Base-by-base conservation (phyloP, 2,888 invertebrate species). In the Drosophila tanythrix region DNA sequence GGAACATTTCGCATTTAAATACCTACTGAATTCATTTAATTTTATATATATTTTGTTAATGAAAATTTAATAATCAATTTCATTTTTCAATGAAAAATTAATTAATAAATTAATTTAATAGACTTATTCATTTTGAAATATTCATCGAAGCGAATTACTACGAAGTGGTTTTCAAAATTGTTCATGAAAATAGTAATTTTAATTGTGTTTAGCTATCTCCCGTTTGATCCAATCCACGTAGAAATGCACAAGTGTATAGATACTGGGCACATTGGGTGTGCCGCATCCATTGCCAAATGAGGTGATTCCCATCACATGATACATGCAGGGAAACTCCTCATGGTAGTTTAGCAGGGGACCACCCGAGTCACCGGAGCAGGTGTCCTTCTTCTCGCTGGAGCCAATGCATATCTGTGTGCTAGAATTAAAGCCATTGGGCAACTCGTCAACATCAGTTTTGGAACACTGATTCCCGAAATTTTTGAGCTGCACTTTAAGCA, bases 401-500 rank as follows among this genome's bases (percentile, higher is more conserved):
- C 91, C 91, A 8, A 91, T 86, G 66, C 92, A 91, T 29, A 91
- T 53, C 43, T 90, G 91, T 3, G 76, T 83, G 48, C 36, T 65
- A 0, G 55, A n/a, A 46, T 89, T 67, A 7, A 79, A 81, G 3
- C 91, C 91, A 8, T 61, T 40, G 15, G 89, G 83, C 10, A 91
- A 52, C 35, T 72, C 78, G 0, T 79, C 81, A 0, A 72, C 25
- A 11, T 85, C 79, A 0, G 64, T 69, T 5, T 74, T 55, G 7
- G 58, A 36, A 36, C 91, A 91, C 0, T 58, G 63, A 2, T 87
- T 76, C 0, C 88, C 48, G 46, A 93, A 94, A 11, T 93, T 89
- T 1, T 92, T 91, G 15, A 95, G 86, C 3, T 92, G 93, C 0
- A 95, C 95, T 88, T 95, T 95, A 11, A 94, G 84, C 62, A 95